phyloP scores from a whole-genome alignment of 2,888 invertebrate genomes.

The Pherbina coryleti region DNA sequence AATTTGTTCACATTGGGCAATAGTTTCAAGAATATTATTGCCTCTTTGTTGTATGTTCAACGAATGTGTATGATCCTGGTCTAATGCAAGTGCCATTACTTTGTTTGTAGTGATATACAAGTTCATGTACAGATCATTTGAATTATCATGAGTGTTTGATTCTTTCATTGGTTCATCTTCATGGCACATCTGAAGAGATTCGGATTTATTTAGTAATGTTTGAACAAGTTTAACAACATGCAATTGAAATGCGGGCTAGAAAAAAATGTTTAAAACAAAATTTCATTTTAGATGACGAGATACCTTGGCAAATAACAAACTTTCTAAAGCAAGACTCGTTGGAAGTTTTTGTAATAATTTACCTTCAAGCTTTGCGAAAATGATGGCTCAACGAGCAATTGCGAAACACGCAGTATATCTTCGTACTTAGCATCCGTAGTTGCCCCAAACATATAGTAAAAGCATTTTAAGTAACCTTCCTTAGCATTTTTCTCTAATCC shows the following conservation, averaged over 20 bases:
- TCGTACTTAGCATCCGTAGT: constrained; percentile 51
- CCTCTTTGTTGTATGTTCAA: constrained; percentile 48
- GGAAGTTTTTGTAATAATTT: not conserved
- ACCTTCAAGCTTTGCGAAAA: constrained; percentile 61
- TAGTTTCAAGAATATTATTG: constrained; percentile 50
- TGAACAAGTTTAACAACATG: constrained; percentile 59
- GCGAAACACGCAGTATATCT: constrained; percentile 56
- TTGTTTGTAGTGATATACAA: constrained; percentile 63
- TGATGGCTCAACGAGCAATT: constrained; percentile 55
- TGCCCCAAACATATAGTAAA: constrained; percentile 62
- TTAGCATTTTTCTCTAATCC: constrained; percentile 59
- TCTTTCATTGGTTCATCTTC: constrained; percentile 28
- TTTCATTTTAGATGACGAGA: not conserved
- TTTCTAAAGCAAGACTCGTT: no score
- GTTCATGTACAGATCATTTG: constrained; percentile 48
- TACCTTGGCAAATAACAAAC: no score
- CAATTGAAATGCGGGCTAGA: constrained; percentile 58
- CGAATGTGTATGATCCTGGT: constrained; percentile 42
- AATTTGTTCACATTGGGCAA: constrained; percentile 49
- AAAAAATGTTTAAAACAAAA: constrained; percentile 34
- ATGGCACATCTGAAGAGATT: not conserved
- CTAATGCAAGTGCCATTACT: constrained; percentile 61
- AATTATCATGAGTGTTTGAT: constrained; percentile 26
- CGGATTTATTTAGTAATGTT: constrained; percentile 53
- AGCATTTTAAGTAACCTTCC: constrained; percentile 64